A percentile compares a stretch with the other conserved stretches of the same genome.
These are phyloP conservation scores for Clusia tigrina DNA, from an alignment of 2,888 invertebrate species.

Conservation along the genomic window DNA sequence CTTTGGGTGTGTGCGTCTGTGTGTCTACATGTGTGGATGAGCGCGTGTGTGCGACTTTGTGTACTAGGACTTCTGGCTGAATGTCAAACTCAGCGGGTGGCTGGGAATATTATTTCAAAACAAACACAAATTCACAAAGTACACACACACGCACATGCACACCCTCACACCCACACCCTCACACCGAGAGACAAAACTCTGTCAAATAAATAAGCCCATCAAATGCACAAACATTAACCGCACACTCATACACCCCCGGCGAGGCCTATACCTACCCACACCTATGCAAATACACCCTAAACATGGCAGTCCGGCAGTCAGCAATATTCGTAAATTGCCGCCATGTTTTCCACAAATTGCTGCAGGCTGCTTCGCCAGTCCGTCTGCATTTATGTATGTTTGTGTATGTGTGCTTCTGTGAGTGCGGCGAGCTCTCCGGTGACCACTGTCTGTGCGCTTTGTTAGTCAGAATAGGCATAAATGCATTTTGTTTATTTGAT, in stretches of 20 bases:
- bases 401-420: conserved; percentile 11
- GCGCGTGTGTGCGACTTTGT: neutral
- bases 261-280: conserved; percentile 3
- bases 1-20: neutral
- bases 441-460: neutral
- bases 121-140: conserved; percentile 34
- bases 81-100: conserved; percentile 46
- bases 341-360: conserved; percentile 20
- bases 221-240: conserved; percentile 17
- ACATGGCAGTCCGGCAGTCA: no score
- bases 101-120: conserved; percentile 41
- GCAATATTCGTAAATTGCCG: conserved; percentile 25
- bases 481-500: conserved; percentile 32
- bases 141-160: conserved; percentile 22
- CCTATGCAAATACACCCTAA: conserved; percentile 11
- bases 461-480: no score
- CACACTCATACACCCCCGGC: neutral
- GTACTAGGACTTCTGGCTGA: conserved; percentile 19
- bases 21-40: neutral
- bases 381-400: conserved; percentile 7
- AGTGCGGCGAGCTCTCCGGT: no score
- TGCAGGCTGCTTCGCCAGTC: conserved; percentile 19
- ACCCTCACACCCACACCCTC: conserved; percentile 1
- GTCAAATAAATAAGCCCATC: neutral
- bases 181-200: neutral